Evolutionary conservation across 2,113 vertebrate species (phyloP).

Genomic region (Colaptes auratus): DNA sequence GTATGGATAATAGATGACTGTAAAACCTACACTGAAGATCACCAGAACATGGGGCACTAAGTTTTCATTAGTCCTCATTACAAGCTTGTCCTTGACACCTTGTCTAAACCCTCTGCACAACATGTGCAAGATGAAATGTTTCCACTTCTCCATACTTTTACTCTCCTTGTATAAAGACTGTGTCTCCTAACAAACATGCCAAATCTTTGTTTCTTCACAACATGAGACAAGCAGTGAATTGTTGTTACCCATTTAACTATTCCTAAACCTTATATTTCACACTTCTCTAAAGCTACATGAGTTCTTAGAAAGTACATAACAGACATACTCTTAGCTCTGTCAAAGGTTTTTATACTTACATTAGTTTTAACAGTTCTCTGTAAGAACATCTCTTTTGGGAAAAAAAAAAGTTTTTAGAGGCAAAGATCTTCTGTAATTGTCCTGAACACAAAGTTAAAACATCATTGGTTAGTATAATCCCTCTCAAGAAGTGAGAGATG

Average conservation of each 20-base stretch:
- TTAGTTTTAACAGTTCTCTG: not conserved
- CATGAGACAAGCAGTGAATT: not conserved
- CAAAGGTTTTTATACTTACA: not conserved
- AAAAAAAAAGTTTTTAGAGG: not conserved
- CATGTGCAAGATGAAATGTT: not conserved
- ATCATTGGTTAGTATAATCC: not conserved
- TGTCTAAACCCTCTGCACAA: not conserved
- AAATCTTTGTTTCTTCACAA: not conserved
- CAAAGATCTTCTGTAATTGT: not conserved
- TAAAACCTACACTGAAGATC: not conserved
- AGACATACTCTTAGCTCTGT: not conserved
- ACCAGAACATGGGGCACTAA: not conserved
- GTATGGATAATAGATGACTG: accelerated
- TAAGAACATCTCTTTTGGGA: not conserved
- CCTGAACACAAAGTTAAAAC: not conserved
- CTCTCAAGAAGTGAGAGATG: not conserved
- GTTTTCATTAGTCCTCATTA: not conserved
- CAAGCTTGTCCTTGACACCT: not conserved
- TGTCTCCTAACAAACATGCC: not conserved
- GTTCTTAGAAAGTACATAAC: not conserved
- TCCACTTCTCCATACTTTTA: not conserved
- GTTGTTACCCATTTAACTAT: not conserved
- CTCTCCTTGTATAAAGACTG: not conserved
- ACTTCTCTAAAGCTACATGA: not conserved
- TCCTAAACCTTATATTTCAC: not conserved